A percentile compares a stretch with the other conserved stretches of the same genome.
Evolutionary conservation across 2,888 invertebrate genomes (phyloP).

Genomic region (Cosmorhoe ocellata): DNA sequence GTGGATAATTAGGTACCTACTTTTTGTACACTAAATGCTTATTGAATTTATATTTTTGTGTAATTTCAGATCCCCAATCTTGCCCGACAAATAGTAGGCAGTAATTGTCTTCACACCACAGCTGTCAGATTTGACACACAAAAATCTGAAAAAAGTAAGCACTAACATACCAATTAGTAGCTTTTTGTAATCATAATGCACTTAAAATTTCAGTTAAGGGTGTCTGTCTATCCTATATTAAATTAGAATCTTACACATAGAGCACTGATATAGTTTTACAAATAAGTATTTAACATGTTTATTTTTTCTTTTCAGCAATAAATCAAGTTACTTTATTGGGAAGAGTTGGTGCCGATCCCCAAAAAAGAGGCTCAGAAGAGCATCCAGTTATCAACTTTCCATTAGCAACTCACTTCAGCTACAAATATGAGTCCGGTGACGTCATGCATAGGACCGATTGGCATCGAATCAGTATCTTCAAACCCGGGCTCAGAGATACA

Average conservation of each 20-base stretch:
- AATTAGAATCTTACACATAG: no score
- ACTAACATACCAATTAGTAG: background rate
- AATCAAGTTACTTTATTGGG: slow-evolving; percentile 94
- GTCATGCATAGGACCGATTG: slow-evolving; percentile 94
- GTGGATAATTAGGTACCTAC: no score
- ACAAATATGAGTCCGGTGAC: slow-evolving; percentile 90
- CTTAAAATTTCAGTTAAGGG: no score
- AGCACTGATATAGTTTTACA: no score
- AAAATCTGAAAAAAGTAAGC: slow-evolving; percentile 70
- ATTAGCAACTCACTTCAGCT: slow-evolving; percentile 93
- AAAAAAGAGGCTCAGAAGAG: slow-evolving; percentile 89
- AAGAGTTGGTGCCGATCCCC: slow-evolving; percentile 94
- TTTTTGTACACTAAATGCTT: background rate
- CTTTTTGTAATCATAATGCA: no score
- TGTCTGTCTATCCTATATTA: no score
- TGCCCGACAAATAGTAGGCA: slow-evolving; percentile 36
- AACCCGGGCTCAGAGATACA: slow-evolving; percentile 89
- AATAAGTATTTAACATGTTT: no score
- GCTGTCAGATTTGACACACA: slow-evolving; percentile 47
- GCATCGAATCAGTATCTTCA: slow-evolving; percentile 95
- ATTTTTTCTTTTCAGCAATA: slow-evolving; percentile 73
- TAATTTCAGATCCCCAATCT: slow-evolving; percentile 41
- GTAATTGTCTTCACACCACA: slow-evolving; percentile 42
- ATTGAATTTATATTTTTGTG: background rate
- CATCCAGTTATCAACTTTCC: slow-evolving; percentile 95